Percentiles rank a stretch among this genome's conserved stretches.
Conservation (phyloP, 2,888 invertebrate genomes). For the Orthosia gracilis region DNA sequence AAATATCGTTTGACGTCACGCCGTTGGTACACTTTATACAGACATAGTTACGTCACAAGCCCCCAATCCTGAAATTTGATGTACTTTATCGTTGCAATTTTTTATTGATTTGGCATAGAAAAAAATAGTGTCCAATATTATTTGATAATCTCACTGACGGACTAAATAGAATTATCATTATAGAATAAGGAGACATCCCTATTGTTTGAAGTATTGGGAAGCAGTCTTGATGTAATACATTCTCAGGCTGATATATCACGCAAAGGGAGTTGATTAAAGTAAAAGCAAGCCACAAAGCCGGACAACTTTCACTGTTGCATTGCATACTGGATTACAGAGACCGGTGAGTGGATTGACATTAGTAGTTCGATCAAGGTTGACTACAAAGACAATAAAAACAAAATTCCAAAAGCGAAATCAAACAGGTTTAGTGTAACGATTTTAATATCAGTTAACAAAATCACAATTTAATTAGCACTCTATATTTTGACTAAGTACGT, state of each 20-base stretch:
- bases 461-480: background rate
- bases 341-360: slow-evolving; percentile 22
- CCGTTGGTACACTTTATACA: no score
- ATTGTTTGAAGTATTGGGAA: background rate
- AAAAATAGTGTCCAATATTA: no score
- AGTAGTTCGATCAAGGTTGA: slow-evolving; percentile 30
- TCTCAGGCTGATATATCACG: background rate
- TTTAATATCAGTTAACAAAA: slow-evolving; percentile 3
- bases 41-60: no score
- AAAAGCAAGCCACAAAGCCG: slow-evolving; percentile 16
- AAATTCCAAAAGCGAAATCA: slow-evolving; percentile 4
- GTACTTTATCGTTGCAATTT: no score
- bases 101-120: no score
- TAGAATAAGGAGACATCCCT: no score
- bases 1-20: no score
- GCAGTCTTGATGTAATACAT: slow-evolving; percentile 7
- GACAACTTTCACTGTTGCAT: slow-evolving; percentile 22
- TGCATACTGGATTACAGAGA: slow-evolving; percentile 7
- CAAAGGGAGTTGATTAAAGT: slow-evolving; percentile 1
- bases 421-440: slow-evolving; percentile 37
- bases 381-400: background rate
- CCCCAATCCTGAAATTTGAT: no score
- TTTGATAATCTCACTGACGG: no score
- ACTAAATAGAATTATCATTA: no score
- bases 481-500: background rate